Conservation (phyloP, 2,113 vertebrate species). For the Ciconia stormi region DNA sequence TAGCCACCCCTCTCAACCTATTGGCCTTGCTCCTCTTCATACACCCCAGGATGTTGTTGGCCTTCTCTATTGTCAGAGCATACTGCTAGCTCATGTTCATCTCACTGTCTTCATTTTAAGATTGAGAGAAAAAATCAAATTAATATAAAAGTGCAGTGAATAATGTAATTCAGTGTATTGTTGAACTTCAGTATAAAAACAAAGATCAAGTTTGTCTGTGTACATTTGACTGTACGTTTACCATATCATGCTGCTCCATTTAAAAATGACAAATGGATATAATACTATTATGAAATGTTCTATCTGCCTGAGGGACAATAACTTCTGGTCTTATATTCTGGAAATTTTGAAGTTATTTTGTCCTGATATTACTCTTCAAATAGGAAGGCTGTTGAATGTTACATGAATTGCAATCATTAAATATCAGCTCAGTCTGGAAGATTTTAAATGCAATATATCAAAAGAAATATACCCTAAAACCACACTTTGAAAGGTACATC, state of each 20-base stretch:
- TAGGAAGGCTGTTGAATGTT: neutral
- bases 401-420: neutral
- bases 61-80: neutral
- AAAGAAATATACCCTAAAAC: neutral
- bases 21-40: neutral
- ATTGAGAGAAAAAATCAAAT: neutral
- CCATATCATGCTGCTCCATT: neutral
- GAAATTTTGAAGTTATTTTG: neutral
- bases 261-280: neutral
- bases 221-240: neutral
- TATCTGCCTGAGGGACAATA: neutral
- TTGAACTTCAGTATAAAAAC: neutral
- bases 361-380: neutral
- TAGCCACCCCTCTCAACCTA: neutral
- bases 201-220: neutral
- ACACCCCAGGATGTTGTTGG: neutral
- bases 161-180: neutral
- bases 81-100: neutral
- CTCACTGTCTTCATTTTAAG: neutral
- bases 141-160: neutral
- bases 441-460: neutral
- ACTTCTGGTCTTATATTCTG: neutral
- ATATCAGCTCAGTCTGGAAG: neutral
- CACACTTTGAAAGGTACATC: neutral
- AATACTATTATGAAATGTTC: neutral